These are phyloP conservation scores for Damaliscus lunatus DNA, from an alignment of 2,113 vertebrate species.

Conservation along the genomic window DNA sequence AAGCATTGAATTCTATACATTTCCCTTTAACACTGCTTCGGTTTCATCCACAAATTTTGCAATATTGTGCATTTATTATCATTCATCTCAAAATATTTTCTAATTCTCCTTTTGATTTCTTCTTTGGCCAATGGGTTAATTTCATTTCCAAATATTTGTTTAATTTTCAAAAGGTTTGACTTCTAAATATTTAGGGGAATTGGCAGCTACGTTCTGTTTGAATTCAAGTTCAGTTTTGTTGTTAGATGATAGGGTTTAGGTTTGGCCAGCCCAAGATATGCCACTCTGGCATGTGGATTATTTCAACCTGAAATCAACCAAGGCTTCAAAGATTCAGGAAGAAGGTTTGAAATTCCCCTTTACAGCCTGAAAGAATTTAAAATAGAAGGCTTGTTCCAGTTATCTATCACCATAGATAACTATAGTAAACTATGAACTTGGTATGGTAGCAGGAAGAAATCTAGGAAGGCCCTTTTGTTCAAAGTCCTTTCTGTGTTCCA, in stretches of 20 bases:
- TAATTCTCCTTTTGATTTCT: background rate
- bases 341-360: background rate
- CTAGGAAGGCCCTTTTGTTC: background rate
- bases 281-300: background rate
- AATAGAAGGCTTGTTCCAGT: background rate
- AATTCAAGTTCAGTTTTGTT: slow-evolving; percentile 5
- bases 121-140: background rate
- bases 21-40: background rate
- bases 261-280: background rate
- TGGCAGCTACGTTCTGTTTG: background rate
- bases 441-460: background rate
- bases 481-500: background rate
- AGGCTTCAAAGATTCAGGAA: background rate
- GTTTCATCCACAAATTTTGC: background rate
- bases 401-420: background rate
- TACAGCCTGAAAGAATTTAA: background rate
- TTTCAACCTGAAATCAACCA: background rate
- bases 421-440: background rate
- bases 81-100: slow-evolving; percentile 14
- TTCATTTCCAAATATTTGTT: slow-evolving; percentile 28
- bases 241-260: background rate
- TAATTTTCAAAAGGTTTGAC: background rate
- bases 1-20: background rate
- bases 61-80: background rate
- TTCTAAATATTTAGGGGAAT: background rate